These are phyloP conservation scores for Aradus depressus DNA, from an alignment of 2,888 invertebrate species.

Conservation along the genomic window DNA sequence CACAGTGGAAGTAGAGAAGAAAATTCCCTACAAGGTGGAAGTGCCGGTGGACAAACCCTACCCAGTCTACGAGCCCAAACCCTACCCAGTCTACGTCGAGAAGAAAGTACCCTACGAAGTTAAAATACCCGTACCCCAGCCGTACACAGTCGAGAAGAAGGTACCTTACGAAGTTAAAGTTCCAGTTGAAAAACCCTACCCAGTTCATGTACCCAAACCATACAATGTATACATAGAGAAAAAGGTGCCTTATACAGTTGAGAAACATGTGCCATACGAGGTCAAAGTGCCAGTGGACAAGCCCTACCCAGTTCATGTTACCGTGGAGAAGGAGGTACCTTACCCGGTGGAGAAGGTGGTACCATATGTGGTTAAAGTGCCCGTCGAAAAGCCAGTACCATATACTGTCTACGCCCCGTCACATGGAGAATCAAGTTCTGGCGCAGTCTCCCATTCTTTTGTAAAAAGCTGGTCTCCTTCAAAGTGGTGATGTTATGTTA, in stretches of 20 bases:
- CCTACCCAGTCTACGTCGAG: slow-evolving; percentile 48
- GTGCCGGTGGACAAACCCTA: slow-evolving; percentile 43
- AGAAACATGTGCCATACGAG: slow-evolving; percentile 41
- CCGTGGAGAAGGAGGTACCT: slow-evolving; percentile 23
- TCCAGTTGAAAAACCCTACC: slow-evolving; percentile 23
- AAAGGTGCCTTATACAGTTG: slow-evolving; percentile 42
- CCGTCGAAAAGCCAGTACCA: slow-evolving; percentile 35
- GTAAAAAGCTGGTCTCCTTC: too few relatives aligned
- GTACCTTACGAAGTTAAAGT: slow-evolving; percentile 22
- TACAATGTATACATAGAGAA: slow-evolving; percentile 66
- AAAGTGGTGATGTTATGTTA: too few relatives aligned
- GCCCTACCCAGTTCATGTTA: slow-evolving; percentile 23
- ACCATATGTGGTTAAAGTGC: slow-evolving; percentile 45
- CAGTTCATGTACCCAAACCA: slow-evolving; percentile 37
- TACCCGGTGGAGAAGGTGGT: slow-evolving; percentile 24
- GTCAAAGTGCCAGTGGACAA: slow-evolving; percentile 25
- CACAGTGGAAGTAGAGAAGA: slow-evolving; percentile 42
- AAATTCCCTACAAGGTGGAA: slow-evolving; percentile 61
- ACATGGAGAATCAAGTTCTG: too few relatives aligned
- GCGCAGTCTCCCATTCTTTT: too few relatives aligned
- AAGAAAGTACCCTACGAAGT: slow-evolving; percentile 48
- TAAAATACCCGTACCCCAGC: slow-evolving; percentile 56
- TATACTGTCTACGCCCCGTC: too few relatives aligned
- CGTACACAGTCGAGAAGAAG: slow-evolving; percentile 50
- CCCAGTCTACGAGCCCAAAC: slow-evolving; percentile 61